These are phyloP conservation scores for Schrankia costaestrigalis DNA, from an alignment of 2,888 invertebrate species.

Conservation along the genomic window DNA sequence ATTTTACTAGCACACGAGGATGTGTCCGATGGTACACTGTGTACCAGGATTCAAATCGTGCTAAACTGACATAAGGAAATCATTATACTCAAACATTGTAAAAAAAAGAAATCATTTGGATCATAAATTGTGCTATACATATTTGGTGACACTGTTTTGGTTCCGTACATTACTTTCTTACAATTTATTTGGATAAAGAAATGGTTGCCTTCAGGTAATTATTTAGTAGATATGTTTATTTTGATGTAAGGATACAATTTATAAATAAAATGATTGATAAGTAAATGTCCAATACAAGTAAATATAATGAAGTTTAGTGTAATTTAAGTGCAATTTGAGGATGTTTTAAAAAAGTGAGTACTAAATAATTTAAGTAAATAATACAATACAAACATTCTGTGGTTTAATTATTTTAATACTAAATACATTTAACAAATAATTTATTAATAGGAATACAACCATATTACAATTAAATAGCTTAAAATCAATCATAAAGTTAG, in stretches of 20 bases:
- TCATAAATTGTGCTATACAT: slow-evolving; percentile 42
- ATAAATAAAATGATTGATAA: no score
- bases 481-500: no score
- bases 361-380: no score
- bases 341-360: no score
- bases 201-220: slow-evolving; percentile 42
- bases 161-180: slow-evolving; percentile 20
- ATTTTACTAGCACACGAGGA: slow-evolving; percentile 46
- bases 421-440: no score
- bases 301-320: no score
- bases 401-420: no score
- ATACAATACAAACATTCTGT: no score
- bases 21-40: slow-evolving; percentile 43
- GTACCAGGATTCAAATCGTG: slow-evolving; percentile 29
- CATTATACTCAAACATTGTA: slow-evolving; percentile 28
- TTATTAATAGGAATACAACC: no score
- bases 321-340: no score
- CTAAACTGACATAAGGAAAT: slow-evolving; percentile 22
- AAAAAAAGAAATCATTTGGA: slow-evolving; percentile 32
- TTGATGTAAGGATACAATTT: neutral
- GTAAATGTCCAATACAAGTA: no score
- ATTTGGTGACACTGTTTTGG: slow-evolving; percentile 46
- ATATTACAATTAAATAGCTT: no score
- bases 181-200: slow-evolving; percentile 10
- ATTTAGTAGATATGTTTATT: slow-evolving; percentile 4